Percentiles rank a stretch among this genome's conserved stretches.
Conservation (phyloP, 2,797 vertebrate species). For the Enteromius argenteus region DNA sequence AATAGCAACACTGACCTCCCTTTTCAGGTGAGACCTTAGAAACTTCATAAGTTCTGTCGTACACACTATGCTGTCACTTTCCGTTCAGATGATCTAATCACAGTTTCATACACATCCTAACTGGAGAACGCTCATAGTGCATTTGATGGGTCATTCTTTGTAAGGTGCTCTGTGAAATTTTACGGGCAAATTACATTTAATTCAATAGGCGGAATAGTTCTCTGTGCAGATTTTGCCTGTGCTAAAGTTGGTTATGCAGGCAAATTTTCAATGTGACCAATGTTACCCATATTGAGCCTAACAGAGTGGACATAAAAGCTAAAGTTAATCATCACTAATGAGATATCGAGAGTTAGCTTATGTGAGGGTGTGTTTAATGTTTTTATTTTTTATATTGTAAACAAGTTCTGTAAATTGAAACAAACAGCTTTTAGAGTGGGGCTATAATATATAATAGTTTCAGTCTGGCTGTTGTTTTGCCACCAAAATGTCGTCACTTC, state of each 20-base stretch:
- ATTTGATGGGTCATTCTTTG: slow-evolving; percentile 5
- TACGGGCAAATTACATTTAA: neutral
- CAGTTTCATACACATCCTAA: neutral
- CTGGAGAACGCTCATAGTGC: neutral
- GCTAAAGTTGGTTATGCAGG: neutral
- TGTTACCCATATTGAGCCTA: neutral
- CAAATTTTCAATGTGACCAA: neutral
- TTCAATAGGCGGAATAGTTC: neutral
- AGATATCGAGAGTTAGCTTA: neutral
- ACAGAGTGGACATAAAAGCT: neutral
- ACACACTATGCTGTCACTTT: slow-evolving; percentile 37
- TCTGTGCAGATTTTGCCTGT: neutral
- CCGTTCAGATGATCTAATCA: slow-evolving; percentile 8
- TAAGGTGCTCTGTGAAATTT: neutral
- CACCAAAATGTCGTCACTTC: neutral
- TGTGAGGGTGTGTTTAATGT: neutral
- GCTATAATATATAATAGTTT: too few species aligned
- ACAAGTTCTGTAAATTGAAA: neutral
- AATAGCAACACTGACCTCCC: slow-evolving; percentile 96
- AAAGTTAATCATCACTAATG: neutral
- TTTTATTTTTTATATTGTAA: neutral
- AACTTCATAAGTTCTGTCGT: slow-evolving; percentile 66
- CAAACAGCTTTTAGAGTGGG: too few species aligned
- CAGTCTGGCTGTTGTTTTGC: neutral
- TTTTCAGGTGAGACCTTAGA: slow-evolving; percentile 95